Conservation (phyloP, 2,888 invertebrate genomes). For the Melanchra persicariae region DNA sequence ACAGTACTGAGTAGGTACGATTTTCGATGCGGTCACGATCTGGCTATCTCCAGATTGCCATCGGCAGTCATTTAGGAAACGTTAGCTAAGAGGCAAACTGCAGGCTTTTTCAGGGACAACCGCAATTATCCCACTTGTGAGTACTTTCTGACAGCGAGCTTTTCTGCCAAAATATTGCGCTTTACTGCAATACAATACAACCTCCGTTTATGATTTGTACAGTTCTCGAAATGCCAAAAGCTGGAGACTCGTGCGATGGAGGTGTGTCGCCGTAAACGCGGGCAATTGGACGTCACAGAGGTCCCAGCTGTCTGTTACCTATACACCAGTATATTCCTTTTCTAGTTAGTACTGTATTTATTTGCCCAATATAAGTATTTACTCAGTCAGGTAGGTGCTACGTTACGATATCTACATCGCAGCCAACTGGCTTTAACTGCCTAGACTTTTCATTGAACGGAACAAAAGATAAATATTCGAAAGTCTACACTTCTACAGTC, state of each 20-base stretch:
- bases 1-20: not conserved
- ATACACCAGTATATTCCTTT: conserved; percentile 80
- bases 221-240: conserved; percentile 76
- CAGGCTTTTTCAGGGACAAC: too few relatives aligned
- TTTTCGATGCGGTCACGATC: not conserved
- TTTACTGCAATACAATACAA: too few relatives aligned
- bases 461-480: too few relatives aligned
- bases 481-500: not conserved
- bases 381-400: too few relatives aligned
- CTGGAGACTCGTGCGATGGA: conserved; percentile 76
- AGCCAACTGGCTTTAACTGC: too few relatives aligned
- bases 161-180: too few relatives aligned
- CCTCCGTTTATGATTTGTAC: conserved; percentile 25
- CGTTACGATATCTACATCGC: not conserved
- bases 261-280: conserved; percentile 77
- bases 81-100: not conserved
- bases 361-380: not conserved
- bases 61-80: not conserved
- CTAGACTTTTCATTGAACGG: too few relatives aligned
- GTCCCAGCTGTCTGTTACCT: conserved; percentile 77
- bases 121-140: too few relatives aligned
- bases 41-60: not conserved
- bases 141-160: too few relatives aligned
- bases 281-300: conserved; percentile 79
- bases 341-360: conserved; percentile 74